A percentile compares a stretch with the other conserved stretches of the same genome.
These are phyloP conservation scores for Noctua pronuba DNA, from an alignment of 2,888 invertebrate genomes.

Conservation along the genomic window DNA sequence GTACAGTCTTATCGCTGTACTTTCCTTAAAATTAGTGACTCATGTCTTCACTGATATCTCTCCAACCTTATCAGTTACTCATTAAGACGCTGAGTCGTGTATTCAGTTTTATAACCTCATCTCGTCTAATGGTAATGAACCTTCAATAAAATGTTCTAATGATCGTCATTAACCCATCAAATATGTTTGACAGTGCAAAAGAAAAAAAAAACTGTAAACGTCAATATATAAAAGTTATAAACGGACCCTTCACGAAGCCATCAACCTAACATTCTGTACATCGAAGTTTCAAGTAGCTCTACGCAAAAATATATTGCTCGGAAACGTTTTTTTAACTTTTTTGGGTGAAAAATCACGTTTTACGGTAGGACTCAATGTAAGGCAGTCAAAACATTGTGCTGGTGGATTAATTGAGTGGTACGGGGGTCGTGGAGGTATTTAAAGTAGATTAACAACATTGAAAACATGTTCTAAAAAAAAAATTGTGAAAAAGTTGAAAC, in stretches of 20 bases:
- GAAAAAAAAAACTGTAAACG: neutral
- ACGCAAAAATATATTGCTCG: too few species aligned
- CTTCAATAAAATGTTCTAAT: neutral
- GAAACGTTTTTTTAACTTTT: too few species aligned
- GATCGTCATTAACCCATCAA: slow-evolving; percentile 19
- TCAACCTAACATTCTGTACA: too few species aligned
- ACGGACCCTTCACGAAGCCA: too few species aligned
- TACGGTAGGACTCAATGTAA: too few species aligned
- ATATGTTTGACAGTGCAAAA: neutral
- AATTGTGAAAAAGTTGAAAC: neutral
- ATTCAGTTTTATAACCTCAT: slow-evolving; percentile 22
- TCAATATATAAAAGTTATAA: neutral
- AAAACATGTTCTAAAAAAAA: too few species aligned
- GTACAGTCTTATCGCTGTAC: slow-evolving; percentile 11
- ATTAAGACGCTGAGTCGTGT: neutral
- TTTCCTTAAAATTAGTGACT: slow-evolving; percentile 14
- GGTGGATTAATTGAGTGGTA: too few species aligned
- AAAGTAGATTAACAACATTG: too few species aligned
- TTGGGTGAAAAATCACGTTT: too few species aligned
- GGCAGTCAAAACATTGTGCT: too few species aligned
- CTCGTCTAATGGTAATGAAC: neutral
- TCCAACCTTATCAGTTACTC: slow-evolving; percentile 17
- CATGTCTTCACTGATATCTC: neutral
- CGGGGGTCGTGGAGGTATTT: too few species aligned
- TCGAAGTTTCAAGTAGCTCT: too few species aligned